Evolutionary conservation across 2,888 invertebrate genomes (phyloP).

Genomic region (Drosophila algonquin): DNA sequence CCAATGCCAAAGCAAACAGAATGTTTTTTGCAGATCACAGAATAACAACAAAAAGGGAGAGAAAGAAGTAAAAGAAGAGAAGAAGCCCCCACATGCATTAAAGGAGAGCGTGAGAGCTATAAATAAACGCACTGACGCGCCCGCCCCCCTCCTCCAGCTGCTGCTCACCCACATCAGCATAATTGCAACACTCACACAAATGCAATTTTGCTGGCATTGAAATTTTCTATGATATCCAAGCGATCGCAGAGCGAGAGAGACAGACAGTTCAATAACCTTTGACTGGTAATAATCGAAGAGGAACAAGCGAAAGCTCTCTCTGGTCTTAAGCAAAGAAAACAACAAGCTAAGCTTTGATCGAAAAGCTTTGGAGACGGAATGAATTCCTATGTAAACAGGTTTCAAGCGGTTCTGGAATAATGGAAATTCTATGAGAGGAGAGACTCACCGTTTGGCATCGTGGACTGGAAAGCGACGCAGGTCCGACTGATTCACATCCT

Average conservation of each 20-base stretch:
- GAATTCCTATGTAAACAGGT: slow-evolving; percentile 28
- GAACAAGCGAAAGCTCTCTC: slow-evolving; percentile 51
- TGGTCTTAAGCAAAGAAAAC: slow-evolving; percentile 33
- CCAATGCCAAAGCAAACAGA: slow-evolving; percentile 49
- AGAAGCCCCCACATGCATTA: slow-evolving; percentile 7
- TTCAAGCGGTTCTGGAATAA: slow-evolving; percentile 8
- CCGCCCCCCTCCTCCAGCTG: slow-evolving; percentile 5
- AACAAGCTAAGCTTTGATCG: slow-evolving; percentile 52
- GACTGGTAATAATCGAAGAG: slow-evolving; percentile 57
- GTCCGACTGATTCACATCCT: slow-evolving; percentile 56
- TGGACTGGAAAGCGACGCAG: slow-evolving; percentile 79
- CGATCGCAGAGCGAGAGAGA: slow-evolving; percentile 48
- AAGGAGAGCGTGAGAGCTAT: slow-evolving; percentile 44
- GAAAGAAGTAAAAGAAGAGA: slow-evolving; percentile 23
- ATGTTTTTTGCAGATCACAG: slow-evolving; percentile 49
- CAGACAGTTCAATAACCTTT: slow-evolving; percentile 80
- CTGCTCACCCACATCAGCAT: slow-evolving; percentile 54
- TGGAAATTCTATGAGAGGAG: background rate
- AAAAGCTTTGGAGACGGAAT: slow-evolving; percentile 15
- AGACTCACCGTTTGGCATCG: slow-evolving; percentile 71
- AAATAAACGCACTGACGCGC: slow-evolving; percentile 60
- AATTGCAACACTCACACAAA: slow-evolving; percentile 59
- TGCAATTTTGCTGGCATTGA: slow-evolving; percentile 76
- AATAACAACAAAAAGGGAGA: slow-evolving; percentile 23
- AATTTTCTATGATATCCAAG: slow-evolving; percentile 75